Percentiles rank a stretch among this genome's conserved stretches.
These are phyloP conservation scores for Ferdinandea cuprea DNA, from an alignment of 2,888 invertebrate genomes.

Conservation along the genomic window DNA sequence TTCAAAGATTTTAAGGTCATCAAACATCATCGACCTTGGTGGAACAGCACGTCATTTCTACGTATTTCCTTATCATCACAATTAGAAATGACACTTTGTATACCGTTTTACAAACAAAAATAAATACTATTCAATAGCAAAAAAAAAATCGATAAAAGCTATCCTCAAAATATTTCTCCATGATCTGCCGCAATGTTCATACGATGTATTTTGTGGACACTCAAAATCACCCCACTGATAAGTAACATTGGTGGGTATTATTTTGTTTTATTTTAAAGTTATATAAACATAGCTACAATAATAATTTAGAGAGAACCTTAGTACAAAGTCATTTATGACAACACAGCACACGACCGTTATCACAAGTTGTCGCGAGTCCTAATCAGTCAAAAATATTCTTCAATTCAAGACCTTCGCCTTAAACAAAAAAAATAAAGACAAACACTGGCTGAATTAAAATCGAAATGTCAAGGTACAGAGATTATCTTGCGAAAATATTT, in stretches of 20 bases:
- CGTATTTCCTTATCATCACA: background rate
- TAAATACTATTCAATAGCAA: background rate
- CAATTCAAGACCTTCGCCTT: background rate
- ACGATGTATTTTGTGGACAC: no score
- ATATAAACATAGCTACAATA: no score
- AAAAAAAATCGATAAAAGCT: background rate
- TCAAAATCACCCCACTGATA: background rate
- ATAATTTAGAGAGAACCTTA: background rate
- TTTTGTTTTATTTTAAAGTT: no score
- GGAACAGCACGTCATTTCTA: background rate
- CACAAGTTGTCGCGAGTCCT: background rate
- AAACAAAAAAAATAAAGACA: background rate
- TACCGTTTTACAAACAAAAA: no score
- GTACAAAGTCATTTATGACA: background rate
- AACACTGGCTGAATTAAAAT: background rate
- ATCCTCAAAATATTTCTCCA: background rate
- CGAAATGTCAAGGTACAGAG: constrained; percentile 1
- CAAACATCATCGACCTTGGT: background rate
- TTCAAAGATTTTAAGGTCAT: background rate
- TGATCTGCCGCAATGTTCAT: background rate
- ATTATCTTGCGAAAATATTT: background rate
- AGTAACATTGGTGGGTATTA: no score
- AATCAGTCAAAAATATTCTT: background rate
- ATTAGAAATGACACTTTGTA: no score
- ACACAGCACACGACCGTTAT: constrained; percentile 1